A percentile compares a stretch with the other conserved stretches of the same genome.
Evolutionary conservation across 2,888 invertebrate genomes (phyloP).

Genomic region (Dynastes maya): DNA sequence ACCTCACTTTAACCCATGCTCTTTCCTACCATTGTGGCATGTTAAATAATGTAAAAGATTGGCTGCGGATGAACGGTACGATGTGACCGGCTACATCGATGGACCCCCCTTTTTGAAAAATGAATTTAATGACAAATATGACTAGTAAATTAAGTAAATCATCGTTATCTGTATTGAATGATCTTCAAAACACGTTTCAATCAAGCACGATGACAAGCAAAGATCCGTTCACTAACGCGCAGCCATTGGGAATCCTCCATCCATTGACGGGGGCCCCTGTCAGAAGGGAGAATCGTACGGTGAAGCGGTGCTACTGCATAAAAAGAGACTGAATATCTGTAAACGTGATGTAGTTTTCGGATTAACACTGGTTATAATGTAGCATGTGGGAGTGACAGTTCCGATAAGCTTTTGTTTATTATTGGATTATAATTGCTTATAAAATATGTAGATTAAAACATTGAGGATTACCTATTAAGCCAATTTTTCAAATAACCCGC

Average conservation of each 20-base stretch:
- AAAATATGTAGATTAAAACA: too few species aligned
- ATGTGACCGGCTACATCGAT: background rate
- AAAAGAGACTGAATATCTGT: too few species aligned
- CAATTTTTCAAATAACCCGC: too few species aligned
- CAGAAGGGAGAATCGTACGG: background rate
- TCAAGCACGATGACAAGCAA: constrained; percentile 65
- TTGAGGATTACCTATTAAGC: too few species aligned
- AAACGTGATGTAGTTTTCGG: too few species aligned
- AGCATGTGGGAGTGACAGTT: too few species aligned
- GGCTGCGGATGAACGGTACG: background rate
- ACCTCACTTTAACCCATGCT: constrained; percentile 2
- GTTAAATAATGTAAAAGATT: constrained; percentile 8
- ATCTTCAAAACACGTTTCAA: constrained; percentile 65
- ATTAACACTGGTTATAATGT: too few species aligned
- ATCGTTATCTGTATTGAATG: constrained; percentile 62
- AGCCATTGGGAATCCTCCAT: background rate
- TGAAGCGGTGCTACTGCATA: too few species aligned
- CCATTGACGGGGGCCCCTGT: background rate
- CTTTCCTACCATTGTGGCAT: background rate
- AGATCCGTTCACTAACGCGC: constrained; percentile 46
- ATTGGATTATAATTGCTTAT: too few species aligned
- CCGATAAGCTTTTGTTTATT: too few species aligned
- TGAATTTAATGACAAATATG: constrained; percentile 60
- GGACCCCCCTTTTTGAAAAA: constrained; percentile 41
- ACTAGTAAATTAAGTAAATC: constrained; percentile 63